Base-by-base conservation (phyloP, 2,113 vertebrate species). In the Shinisaurus crocodilurus region DNA sequence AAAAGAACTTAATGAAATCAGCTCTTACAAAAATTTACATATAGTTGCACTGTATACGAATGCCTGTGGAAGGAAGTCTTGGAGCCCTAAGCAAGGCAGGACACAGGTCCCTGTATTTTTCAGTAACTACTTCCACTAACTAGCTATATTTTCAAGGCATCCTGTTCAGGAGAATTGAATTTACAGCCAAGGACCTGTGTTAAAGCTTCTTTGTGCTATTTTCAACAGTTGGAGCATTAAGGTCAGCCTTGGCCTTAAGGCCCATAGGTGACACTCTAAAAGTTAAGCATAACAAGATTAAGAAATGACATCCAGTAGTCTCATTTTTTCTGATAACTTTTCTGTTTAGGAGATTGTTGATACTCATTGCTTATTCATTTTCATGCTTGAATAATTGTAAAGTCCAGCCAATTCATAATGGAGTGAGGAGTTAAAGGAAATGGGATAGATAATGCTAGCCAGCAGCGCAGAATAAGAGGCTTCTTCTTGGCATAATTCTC, bases 371-470 rank as follows among this genome's bases (percentile, higher is more conserved):
- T 10, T 57, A 63, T 89, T 72, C 91, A 57, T 37, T 54, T 76
- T 75, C 16, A 67, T 84, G 75, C 0, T 0, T n/a, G 32, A 67
- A 90, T 92, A 77, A 10, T 79, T 29, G 63, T 0, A 0, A 91
- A 90, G n/a, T 84, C 70, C 80, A 0, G 0, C 0, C 0, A 85
- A 79, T 85, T 13, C 10, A n/a, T 75, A 69, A 75, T 76, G 75
- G 60, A 1, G 0, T 0, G 0, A 74, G 65, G 82, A 15, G 50
- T 65, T 77, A 7, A 88, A 80, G 60, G 81, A 45, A 75, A 40
- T 0, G 0, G 23, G 20, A 57, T 89, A 60, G 70, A 86, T 89
- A 54, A 4, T 0, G 0, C 27, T 67, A 60, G 18, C 4, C 5
- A 82, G 34, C 70, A 63, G 75, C 29, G 48, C 15, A 67, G 63